Percentiles rank a stretch among this genome's conserved stretches.
These are phyloP conservation scores for Cataglyphis albicans DNA, from an alignment of 2,888 invertebrate genomes.

Conservation along the genomic window DNA sequence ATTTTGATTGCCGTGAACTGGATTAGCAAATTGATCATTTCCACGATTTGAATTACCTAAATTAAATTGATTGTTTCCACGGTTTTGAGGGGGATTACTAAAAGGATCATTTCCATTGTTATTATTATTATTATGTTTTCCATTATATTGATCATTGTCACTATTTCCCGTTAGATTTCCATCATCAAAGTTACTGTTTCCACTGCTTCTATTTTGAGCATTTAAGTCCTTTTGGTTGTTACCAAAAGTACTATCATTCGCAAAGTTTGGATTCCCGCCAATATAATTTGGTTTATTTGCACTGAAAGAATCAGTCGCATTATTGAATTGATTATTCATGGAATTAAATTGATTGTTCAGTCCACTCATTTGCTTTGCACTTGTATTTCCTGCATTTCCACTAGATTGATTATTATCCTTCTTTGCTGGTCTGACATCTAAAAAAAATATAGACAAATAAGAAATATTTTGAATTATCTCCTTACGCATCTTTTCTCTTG, in stretches of 20 bases:
- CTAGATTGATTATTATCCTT: slow-evolving; percentile 76
- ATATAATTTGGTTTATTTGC: slow-evolving; percentile 77
- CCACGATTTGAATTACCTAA: slow-evolving; percentile 65
- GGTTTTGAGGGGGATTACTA: slow-evolving; percentile 66
- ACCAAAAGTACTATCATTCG: slow-evolving; percentile 70
- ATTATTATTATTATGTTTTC: slow-evolving; percentile 67
- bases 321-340: slow-evolving; percentile 75
- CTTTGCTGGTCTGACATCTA: slow-evolving; percentile 84
- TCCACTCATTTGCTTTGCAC: slow-evolving; percentile 78
- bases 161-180: slow-evolving; percentile 70
- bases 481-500: neutral
- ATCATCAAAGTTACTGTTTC: slow-evolving; percentile 70
- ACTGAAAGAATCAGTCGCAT: slow-evolving; percentile 76
- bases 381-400: slow-evolving; percentile 58
- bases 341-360: slow-evolving; percentile 74
- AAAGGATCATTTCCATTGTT: slow-evolving; percentile 67
- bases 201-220: slow-evolving; percentile 38
- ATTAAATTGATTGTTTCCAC: slow-evolving; percentile 71
- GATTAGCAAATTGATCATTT: slow-evolving; percentile 55
- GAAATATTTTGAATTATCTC: neutral
- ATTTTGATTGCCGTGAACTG: slow-evolving; percentile 63
- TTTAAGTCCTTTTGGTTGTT: slow-evolving; percentile 63
- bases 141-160: slow-evolving; percentile 73
- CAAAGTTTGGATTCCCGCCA: slow-evolving; percentile 74
- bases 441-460: slow-evolving; percentile 40